phyloP scores from a whole-genome alignment of 2,888 invertebrate genomes.

The Polyploca ridens region DNA sequence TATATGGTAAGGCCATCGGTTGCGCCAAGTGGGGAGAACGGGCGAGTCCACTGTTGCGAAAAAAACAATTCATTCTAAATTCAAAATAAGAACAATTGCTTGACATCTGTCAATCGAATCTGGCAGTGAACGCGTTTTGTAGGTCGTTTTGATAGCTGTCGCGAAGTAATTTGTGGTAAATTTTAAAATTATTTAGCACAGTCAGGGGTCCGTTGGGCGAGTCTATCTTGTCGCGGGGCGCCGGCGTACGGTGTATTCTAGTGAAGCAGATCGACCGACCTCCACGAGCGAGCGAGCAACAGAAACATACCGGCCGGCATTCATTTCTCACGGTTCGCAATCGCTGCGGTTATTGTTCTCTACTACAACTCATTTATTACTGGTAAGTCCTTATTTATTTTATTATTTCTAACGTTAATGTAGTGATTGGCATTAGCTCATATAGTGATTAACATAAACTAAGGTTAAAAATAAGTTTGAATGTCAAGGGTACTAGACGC shows the following conservation, averaged over 20 bases:
- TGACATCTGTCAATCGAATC: slow-evolving; percentile 52
- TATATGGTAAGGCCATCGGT: slow-evolving; percentile 91
- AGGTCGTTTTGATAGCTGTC: slow-evolving; percentile 51
- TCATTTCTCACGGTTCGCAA: slow-evolving; percentile 74
- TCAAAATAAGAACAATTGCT: slow-evolving; percentile 58
- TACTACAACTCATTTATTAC: slow-evolving; percentile 46
- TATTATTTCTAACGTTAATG: slow-evolving; percentile 9
- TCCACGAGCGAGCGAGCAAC: slow-evolving; percentile 63
- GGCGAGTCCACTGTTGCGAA: slow-evolving; percentile 72
- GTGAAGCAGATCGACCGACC: slow-evolving; percentile 74
- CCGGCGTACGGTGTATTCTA: slow-evolving; percentile 65
- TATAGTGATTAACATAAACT: neutral
- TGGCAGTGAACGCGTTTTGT: slow-evolving; percentile 51
- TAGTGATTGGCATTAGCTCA: neutral
- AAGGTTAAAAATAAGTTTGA: neutral
- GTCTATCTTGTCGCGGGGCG: slow-evolving; percentile 68
- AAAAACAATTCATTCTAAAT: slow-evolving; percentile 61
- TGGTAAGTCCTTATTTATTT: slow-evolving; percentile 54
- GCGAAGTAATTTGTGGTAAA: slow-evolving; percentile 50
- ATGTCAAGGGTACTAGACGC: neutral
- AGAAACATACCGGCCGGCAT: slow-evolving; percentile 74
- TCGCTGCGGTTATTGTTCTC: slow-evolving; percentile 57
- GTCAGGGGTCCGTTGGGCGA: slow-evolving; percentile 69
- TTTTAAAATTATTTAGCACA: slow-evolving; percentile 57
- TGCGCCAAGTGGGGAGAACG: slow-evolving; percentile 77